Evolutionary conservation across 2,888 invertebrate genomes (phyloP).

Genomic region (Oeneis ivallda): DNA sequence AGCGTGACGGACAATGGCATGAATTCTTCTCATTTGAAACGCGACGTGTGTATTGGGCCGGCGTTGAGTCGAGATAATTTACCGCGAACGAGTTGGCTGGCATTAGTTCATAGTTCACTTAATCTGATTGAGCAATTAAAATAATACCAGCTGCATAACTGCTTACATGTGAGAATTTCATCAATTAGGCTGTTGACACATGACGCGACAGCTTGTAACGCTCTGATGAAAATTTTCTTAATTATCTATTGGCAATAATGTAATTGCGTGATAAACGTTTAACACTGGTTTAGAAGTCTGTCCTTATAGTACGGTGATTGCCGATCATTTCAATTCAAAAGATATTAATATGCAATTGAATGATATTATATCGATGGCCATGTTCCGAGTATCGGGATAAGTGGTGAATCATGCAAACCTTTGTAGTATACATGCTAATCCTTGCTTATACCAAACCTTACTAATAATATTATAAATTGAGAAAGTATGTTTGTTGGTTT

Average conservation of each 20-base stretch:
- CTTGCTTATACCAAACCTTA: no score
- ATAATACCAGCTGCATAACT: slow-evolving; percentile 20
- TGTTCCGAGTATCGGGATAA: background rate
- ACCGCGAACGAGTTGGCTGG: background rate
- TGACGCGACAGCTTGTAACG: slow-evolving; percentile 27
- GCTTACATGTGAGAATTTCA: slow-evolving; percentile 23
- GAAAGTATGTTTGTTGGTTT: no score
- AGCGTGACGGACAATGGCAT: no score
- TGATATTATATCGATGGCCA: background rate
- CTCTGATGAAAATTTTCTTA: slow-evolving; percentile 27
- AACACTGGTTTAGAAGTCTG: background rate
- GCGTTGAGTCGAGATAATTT: background rate
- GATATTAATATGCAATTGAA: background rate
- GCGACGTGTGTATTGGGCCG: no score
- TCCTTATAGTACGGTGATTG: background rate
- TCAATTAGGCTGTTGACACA: slow-evolving; percentile 21
- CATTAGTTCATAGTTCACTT: background rate
- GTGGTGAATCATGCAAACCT: no score
- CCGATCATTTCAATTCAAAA: background rate
- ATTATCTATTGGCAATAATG: slow-evolving; percentile 26
- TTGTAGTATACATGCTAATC: no score
- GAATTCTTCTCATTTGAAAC: no score
- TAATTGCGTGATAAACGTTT: slow-evolving; percentile 26
- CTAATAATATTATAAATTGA: no score
- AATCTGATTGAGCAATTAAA: slow-evolving; percentile 24